Percentiles rank a stretch among this genome's conserved stretches.
These are phyloP conservation scores for Cerastoderma edule DNA, from an alignment of 2,888 invertebrate species.

Conservation along the genomic window DNA sequence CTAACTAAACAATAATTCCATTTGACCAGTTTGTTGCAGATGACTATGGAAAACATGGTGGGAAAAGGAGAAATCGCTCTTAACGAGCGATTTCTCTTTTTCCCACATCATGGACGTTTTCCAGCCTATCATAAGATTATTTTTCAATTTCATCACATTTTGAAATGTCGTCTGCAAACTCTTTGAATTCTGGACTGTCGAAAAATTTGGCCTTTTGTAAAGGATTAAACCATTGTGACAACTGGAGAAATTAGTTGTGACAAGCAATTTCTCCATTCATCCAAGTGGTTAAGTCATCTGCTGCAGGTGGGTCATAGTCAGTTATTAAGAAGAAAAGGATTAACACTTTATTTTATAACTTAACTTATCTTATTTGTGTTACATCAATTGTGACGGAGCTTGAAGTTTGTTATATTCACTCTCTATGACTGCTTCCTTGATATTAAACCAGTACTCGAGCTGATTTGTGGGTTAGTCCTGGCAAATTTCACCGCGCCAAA, in stretches of 20 bases:
- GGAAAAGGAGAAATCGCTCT: neutral
- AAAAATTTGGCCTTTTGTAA: neutral
- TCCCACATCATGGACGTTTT: neutral
- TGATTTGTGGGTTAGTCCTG: no score
- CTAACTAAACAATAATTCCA: no score
- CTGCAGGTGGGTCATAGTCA: no score
- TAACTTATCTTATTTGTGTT: neutral
- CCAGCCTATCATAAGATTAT: neutral
- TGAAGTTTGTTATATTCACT: neutral
- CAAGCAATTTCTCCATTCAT: conserved; percentile 9
- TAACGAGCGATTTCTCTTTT: conserved; percentile 1
- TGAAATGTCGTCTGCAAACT: neutral
- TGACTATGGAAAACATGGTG: neutral
- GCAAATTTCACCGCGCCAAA: no score
- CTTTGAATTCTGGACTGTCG: neutral
- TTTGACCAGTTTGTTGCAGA: no score
- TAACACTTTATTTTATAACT: neutral
- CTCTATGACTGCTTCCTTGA: neutral
- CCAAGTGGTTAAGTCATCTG: no score
- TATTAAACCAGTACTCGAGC: neutral
- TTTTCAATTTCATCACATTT: neutral
- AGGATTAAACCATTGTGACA: neutral
- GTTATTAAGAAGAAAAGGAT: no score
- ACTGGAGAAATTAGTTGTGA: neutral
- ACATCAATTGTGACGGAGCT: neutral